These are phyloP conservation scores for Nesoenas mayeri DNA, from an alignment of 2,113 vertebrate species.

Conservation along the genomic window DNA sequence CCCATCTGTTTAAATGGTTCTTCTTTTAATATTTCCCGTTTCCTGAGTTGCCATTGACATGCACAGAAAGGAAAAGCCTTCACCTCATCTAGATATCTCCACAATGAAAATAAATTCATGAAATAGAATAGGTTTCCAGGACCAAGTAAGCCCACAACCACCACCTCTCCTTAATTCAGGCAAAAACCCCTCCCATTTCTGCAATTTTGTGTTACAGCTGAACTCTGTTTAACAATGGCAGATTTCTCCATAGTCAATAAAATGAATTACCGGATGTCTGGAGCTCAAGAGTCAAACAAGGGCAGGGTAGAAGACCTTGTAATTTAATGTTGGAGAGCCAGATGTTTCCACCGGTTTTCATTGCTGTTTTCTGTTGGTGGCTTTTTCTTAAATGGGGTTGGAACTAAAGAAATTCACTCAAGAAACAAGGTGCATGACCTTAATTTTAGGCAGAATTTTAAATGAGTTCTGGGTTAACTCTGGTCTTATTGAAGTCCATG, in stretches of 20 bases:
- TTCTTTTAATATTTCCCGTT: not conserved
- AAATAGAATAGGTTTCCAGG: not conserved
- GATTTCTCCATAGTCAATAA: not conserved
- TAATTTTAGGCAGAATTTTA: not conserved
- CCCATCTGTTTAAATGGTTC: constrained; percentile 10
- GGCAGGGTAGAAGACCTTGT: not conserved
- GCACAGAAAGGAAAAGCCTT: not conserved
- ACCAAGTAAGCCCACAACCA: not conserved
- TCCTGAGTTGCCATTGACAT: not conserved
- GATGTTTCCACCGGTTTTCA: not conserved
- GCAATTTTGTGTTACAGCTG: not conserved
- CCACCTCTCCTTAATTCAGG: not conserved
- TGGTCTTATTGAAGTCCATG: not conserved
- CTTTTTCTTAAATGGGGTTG: not conserved
- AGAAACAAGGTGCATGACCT: not conserved
- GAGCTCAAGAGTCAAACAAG: not conserved
- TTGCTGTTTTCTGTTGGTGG: not conserved
- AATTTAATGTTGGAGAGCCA: not conserved
- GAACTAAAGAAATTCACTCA: not conserved
- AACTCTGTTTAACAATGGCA: not conserved
- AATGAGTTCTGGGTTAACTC: not conserved
- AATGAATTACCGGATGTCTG: not conserved
- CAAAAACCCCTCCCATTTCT: not conserved
- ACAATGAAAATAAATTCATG: not conserved
- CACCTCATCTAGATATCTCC: not conserved